Evolutionary conservation across 2,888 invertebrate genomes (phyloP), one percentile per base, ranked within the genome.

Genomic region (Gisinianus flammeolus): DNA sequence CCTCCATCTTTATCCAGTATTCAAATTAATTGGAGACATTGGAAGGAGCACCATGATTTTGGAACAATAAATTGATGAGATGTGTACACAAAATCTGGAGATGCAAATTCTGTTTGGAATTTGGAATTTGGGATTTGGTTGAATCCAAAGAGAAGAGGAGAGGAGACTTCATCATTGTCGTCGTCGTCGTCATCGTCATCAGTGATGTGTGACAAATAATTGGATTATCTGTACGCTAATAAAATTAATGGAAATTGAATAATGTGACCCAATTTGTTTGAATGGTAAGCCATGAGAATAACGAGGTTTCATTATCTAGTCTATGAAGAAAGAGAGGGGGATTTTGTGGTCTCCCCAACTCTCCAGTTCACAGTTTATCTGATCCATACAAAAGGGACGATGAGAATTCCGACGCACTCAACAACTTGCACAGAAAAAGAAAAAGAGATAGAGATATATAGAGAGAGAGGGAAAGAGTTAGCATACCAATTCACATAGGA

Each of bases 231-330:
- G 6, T 58, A 22, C 22, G n/a, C 58, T 62, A 26, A 62, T 54
- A 26, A 22, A 24, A 26, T 62, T 62, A 62, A 62, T 62, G 24
- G 62, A 62, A 62, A 62, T 62, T 62, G 28, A 62, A 62, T 62
- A 62, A 62, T 62, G 24, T 24, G 26, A 22, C 3, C 16, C 5
- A 16, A 26, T 62, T 26, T 62, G 62, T 26, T 62, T 62, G 62
- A 26, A 62, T 62, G 44, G 44, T 44, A 44, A 44, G 8, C 44
- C 44, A 44, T 44, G 12, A 19, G 44, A 44, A 44, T 44, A 6
- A 44, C 6, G 44, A 44, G 44, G 44, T 44, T 44, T 44, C 44
- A 44, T 44, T 44, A 4, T 19, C n/a, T n/a, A n/a, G n/a, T n/a
- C n/a, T 54, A 54, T n/a, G 5, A 16, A n/a, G 54, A 54, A 3